phyloP scores from a whole-genome alignment of 2,113 vertebrate genomes.

The Pristiophorus japonicus region DNA sequence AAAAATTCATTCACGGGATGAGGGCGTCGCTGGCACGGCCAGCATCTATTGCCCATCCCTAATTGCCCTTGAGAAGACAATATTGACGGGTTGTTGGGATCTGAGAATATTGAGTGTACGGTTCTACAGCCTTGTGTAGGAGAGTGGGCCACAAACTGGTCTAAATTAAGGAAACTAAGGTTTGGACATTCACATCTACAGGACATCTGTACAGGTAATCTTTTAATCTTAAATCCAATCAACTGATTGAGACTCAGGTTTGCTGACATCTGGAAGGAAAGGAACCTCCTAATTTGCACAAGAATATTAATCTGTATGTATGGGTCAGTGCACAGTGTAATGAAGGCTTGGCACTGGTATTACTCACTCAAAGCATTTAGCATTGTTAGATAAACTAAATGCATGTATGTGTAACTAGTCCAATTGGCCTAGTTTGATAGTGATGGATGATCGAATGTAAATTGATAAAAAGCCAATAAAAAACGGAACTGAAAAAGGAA shows the following conservation, averaged over 20 bases:
- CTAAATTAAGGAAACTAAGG: too few species aligned
- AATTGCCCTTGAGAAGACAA: too few species aligned
- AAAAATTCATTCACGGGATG: too few species aligned
- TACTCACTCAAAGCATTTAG: background rate
- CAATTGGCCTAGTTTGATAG: slow-evolving; percentile 18
- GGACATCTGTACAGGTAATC: background rate
- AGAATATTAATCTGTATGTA: background rate
- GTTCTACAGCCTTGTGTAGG: background rate
- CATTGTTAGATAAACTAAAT: background rate
- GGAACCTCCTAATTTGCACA: background rate
- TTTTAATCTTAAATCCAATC: background rate
- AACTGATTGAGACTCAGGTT: background rate
- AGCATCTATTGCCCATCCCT: too few species aligned
- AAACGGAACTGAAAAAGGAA: background rate
- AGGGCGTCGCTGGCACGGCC: too few species aligned
- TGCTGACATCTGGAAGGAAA: background rate
- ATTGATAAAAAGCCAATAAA: slow-evolving; percentile 20
- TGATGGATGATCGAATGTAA: slow-evolving; percentile 8
- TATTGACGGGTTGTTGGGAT: background rate
- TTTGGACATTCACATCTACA: background rate
- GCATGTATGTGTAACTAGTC: background rate
- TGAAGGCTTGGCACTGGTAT: background rate
- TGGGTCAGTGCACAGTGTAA: background rate
- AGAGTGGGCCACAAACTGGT: background rate
- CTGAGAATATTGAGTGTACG: background rate